phyloP scores from a whole-genome alignment of 2,797 vertebrate species.

The Miopithecus talapoin region DNA sequence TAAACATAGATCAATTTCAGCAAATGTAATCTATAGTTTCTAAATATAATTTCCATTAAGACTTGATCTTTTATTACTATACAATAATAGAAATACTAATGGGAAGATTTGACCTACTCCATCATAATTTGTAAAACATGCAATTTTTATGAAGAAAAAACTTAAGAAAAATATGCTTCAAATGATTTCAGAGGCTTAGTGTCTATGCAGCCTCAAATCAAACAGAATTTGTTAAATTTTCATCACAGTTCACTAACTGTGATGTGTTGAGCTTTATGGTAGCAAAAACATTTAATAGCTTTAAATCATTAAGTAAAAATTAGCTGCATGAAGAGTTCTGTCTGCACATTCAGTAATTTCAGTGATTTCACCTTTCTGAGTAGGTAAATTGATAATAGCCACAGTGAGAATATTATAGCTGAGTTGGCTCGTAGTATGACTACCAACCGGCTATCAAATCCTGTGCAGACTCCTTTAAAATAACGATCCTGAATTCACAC shows the following conservation, averaged over 20 bases:
- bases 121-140: constrained; percentile 30
- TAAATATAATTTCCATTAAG: neutral
- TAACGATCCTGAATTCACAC: neutral
- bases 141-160: neutral
- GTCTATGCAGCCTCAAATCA: neutral
- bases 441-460: neutral
- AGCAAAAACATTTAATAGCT: neutral
- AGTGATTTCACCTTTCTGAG: neutral
- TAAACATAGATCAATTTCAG: neutral
- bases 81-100: neutral
- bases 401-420: neutral
- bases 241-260: neutral
- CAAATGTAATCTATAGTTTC: neutral
- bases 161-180: neutral
- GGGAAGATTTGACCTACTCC: neutral
- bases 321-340: neutral
- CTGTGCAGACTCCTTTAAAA: neutral
- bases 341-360: neutral
- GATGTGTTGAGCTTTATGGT: neutral
- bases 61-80: neutral
- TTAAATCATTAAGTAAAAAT: constrained; percentile 21
- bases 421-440: neutral
- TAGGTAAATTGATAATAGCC: neutral
- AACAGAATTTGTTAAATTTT: neutral
- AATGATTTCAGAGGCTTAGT: neutral